Percentiles rank a stretch among this genome's conserved stretches.
These are phyloP conservation scores for Pseudomyrmex cubaensis DNA, from an alignment of 1,140 invertebrate species.

Conservation along the genomic window DNA sequence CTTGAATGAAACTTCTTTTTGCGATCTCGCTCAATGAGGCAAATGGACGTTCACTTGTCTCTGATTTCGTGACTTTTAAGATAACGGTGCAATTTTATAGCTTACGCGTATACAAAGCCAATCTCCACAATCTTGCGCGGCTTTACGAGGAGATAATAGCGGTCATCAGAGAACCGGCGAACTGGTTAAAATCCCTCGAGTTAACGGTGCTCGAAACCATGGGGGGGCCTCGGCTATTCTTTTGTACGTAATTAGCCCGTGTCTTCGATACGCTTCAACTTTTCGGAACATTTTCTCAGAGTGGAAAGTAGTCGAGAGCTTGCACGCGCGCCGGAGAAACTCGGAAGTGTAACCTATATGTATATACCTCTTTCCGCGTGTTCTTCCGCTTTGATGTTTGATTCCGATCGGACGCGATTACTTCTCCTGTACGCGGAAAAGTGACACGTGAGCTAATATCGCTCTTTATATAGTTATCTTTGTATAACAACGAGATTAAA, in stretches of 20 bases:
- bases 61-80: conserved; percentile 20
- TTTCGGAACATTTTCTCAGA: conserved; percentile 65
- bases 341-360: conserved; percentile 39
- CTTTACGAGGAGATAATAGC: conserved; percentile 46
- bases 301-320: conserved; percentile 33
- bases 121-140: conserved; percentile 13
- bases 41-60: background rate
- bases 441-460: background rate
- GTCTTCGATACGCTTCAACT: conserved; percentile 64
- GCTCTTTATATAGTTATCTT: conserved; percentile 21
- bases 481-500: conserved; percentile 20
- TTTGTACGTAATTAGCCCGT: conserved; percentile 66
- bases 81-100: conserved; percentile 34
- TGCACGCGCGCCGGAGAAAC: conserved; percentile 26
- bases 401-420: background rate
- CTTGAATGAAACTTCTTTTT: background rate
- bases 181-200: conserved; percentile 31
- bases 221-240: conserved; percentile 29
- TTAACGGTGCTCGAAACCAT: conserved; percentile 60
- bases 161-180: conserved; percentile 14
- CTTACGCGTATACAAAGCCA: background rate
- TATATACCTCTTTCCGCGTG: background rate
- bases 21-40: conserved; percentile 8
- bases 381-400: conserved; percentile 41
- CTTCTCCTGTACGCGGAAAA: background rate